A percentile compares a stretch with the other conserved stretches of the same genome.
phyloP scores from a whole-genome alignment of 2,113 vertebrate species.

The Anarhynchus alexandrinus region DNA sequence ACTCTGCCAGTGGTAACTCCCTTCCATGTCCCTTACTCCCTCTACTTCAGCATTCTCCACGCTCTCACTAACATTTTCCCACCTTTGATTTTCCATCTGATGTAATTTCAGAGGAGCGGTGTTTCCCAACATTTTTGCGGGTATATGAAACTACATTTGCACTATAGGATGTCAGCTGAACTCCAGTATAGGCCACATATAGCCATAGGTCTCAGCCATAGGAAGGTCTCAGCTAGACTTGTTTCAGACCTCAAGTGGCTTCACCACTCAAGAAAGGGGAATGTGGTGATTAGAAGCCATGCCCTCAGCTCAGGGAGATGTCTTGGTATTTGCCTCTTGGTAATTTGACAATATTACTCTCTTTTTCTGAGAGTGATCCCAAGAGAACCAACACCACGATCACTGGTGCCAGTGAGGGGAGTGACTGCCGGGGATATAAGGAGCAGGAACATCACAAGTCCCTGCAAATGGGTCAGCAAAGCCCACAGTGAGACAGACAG shows the following conservation, averaged over 20 bases:
- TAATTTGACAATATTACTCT: neutral
- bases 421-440: fast-evolving
- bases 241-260: neutral
- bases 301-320: neutral
- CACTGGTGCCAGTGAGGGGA: fast-evolving
- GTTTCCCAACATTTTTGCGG: neutral
- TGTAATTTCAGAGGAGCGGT: neutral
- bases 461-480: neutral
- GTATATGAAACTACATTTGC: neutral
- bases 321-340: neutral
- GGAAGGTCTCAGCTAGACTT: neutral
- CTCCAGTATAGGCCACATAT: fast-evolving
- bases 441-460: neutral
- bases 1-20: neutral
- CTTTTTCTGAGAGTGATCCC: neutral
- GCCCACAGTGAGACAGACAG: neutral
- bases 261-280: neutral
- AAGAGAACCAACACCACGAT: neutral
- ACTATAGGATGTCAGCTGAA: neutral
- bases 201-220: fast-evolving
- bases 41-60: neutral
- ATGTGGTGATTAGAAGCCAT: neutral
- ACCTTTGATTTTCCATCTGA: neutral
- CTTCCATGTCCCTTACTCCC: neutral
- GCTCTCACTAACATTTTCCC: neutral